Base-by-base conservation (phyloP, 2,888 invertebrate species). In the Crepidodera aurea region DNA sequence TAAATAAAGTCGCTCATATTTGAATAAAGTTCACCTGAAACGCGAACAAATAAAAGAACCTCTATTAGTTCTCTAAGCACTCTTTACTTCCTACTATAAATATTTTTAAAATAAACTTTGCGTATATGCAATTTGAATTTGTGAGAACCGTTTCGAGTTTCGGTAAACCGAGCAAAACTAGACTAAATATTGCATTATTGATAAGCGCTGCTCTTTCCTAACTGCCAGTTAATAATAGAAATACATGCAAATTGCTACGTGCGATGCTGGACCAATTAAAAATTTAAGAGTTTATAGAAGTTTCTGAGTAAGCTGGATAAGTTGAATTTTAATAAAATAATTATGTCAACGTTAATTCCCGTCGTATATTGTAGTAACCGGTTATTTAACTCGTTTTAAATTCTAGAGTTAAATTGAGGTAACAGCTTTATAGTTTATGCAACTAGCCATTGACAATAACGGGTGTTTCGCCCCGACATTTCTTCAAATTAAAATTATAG, bases 151-250 rank as follows among this genome's bases (percentile, higher is more conserved):
- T 51, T 51, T 51, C 37, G 13, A 37, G 37, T 37, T 37, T 37
- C 37, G 37, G 37, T 15, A 37, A 15, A 25, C 25, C 25, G 25
- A 25, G 37, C 5, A 3, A 37, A 37, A 13, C 37, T 37, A 2
- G 13, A 37, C 37, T 37, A 37, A 37, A 37, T 37, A 37, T 37
- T 63, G 54, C 60, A 64, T 60, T 64, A 64, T 64, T 60, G 55
- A 60, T 57, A 42, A 8, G n/a, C 55, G 18, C 40, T 12, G 48
- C 46, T 57, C 58, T 56, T 60, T 44, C 37, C 64, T 56, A 46
- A 64, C 56, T 55, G 40, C 10, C n/a, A 51, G 42, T 60, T 53
- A 56, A 64, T 64, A 59, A 63, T 54, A 51, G 63, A 63, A 59
- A 44, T 59, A 59, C 51, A 62, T 57, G 62, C 51, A 63, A 59